Base-by-base conservation (phyloP, 2,797 vertebrate species). In the Pachyuromys duprasi region DNA sequence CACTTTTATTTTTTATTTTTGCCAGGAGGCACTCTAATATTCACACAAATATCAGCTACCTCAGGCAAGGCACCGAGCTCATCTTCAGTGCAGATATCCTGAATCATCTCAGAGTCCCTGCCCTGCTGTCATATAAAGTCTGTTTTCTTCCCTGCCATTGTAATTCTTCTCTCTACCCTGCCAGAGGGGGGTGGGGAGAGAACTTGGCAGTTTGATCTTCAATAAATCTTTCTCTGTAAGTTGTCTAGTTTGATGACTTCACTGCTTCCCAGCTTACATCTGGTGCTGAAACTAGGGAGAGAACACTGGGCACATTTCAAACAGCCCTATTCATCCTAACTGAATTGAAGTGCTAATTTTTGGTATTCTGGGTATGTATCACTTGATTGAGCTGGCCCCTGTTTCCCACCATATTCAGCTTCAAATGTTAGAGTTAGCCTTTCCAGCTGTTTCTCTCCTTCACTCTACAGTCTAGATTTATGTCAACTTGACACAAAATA, bases 1-100 rank as follows among this genome's bases (percentile, higher is more conserved):
- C 12, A 57, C 14, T 26, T 49, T 49, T 49, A 8, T 49, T 49
- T 49, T 9, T 49, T 45, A 1, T 45, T 5, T 45, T 39, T 36
- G 12, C n/a, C 12, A 26, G 12, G 0, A 36, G 3, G 22, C 12
- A 26, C 3, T 5, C n/a, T 39, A 15, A 8, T 1, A 24, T 39
- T 26, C 55, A 12, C n/a, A 39, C n/a, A 60, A 81, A 81, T 15
- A 7, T 0, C 22, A 8, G 60, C 14, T 42, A 5, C 36, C 2
- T 18, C 14, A 18, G 0, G 0, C 36, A 5, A 42, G 14, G 14
- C 24, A 18, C 36, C 14, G 14, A 63, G 14, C 4, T 18, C 13
- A 8, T 15, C 36, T 31, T 31, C 14, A 9, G 4, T 42, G 2
- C 8, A 82, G 24, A 39, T 2, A 82, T 0, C 8, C 24, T 28